Base-by-base conservation (phyloP, 1,140 invertebrate genomes). In the Ceratosolen solmsi region DNA sequence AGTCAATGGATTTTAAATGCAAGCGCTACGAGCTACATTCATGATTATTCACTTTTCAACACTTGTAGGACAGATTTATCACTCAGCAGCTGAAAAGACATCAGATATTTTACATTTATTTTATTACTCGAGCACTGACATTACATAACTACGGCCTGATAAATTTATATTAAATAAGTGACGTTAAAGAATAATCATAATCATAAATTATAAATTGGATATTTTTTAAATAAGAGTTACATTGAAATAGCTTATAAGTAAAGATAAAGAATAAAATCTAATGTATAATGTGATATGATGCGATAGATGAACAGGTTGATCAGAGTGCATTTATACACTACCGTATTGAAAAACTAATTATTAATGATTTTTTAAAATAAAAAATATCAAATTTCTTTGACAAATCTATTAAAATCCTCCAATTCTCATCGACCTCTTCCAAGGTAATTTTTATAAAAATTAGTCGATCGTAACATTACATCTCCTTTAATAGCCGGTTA, bases 1-100 rank as follows among this genome's bases (percentile, higher is more conserved):
- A 63, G 13, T 20, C 54, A 76, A 60, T 60, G 36, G 33, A 60
- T 13, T 60, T 76, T 36, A 76, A 76, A 46, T 41, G 13, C n/a
- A 41, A 2, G 11, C 54, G 8, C 20, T 60, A 58, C 30, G 54
- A 25, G 25, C 41, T 75, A 30, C 33, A 25, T 38, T 56, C 38
- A 15, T 8, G 5, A 72, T 36, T n/a, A 72, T 36, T 38, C n/a
- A 72, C 41, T 49, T 72, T 72, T 72, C 15, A 49, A 11, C 25
- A 38, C 25, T 27, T 72, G 8, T 30, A 30, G 22, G 22, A n/a
- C 22, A 46, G 8, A 36, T 71, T 71, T 71, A 71, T 71, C 38
- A 36, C 17, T 49, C 36, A 49, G 22, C 1, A 7, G 2, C 0
- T 74, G 9, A 27, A 54, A 3, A 74, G 22, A 27, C 13, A 30